phyloP scores from a whole-genome alignment of 2,888 invertebrate genomes.

The Brachyopa scutellaris region DNA sequence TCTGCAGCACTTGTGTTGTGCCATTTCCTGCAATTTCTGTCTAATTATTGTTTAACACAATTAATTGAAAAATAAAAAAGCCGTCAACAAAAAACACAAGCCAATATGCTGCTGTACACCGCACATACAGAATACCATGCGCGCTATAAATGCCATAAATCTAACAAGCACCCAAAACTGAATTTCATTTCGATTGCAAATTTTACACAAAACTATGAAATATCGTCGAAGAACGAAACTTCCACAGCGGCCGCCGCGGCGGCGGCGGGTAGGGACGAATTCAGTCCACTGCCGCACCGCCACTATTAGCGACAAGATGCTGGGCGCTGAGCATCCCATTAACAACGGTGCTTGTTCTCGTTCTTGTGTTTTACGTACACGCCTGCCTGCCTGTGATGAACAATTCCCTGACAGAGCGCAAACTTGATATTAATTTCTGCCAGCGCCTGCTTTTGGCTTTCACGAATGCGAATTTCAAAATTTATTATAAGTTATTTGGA shows the following conservation, averaged over 20 bases:
- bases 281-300: no score
- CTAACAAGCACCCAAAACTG: conserved; percentile 20
- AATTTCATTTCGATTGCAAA: conserved; percentile 33
- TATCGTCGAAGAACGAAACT: conserved; percentile 5
- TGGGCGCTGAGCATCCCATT: conserved; percentile 10
- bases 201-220: conserved; percentile 40
- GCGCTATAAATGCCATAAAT: conserved; percentile 27
- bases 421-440: conserved; percentile 35
- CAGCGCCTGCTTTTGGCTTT: conserved; percentile 1
- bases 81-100: not conserved
- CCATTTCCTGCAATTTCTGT: conserved; percentile 61
- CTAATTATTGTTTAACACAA: conserved; percentile 55
- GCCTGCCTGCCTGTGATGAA: conserved; percentile 17
- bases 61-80: conserved; percentile 24
- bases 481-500: conserved; percentile 31
- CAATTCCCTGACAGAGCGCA: conserved; percentile 7
- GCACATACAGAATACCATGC: not conserved
- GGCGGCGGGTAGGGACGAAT: not conserved
- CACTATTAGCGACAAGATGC: not conserved
- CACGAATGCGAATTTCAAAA: conserved; percentile 11
- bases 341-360: conserved; percentile 29
- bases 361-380: conserved; percentile 2
- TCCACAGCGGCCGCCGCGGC: no score
- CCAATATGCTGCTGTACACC: not conserved
- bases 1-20: conserved; percentile 23